Conservation (phyloP, 1,140 invertebrate species). For the Orchestia grillus region DNA sequence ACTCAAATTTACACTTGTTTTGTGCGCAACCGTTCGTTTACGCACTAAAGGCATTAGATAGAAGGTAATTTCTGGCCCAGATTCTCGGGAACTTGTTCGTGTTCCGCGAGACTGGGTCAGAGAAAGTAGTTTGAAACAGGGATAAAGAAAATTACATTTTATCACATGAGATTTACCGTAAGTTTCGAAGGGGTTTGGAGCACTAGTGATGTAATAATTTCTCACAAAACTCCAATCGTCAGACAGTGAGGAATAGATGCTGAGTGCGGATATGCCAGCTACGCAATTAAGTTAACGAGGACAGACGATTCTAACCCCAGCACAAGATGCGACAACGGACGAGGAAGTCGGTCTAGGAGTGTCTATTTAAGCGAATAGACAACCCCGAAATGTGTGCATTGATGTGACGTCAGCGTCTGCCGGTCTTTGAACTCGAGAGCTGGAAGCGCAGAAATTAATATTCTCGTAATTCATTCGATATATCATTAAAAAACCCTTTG, state of each 20-base stretch:
- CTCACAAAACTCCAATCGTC: background rate
- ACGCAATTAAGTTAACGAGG: background rate
- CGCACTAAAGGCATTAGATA: too few relatives aligned
- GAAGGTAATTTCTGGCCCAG: too few relatives aligned
- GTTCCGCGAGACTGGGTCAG: too few relatives aligned
- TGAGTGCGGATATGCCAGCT: background rate
- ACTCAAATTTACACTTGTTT: too few relatives aligned
- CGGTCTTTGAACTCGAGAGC: background rate
- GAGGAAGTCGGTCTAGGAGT: background rate
- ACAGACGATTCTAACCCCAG: background rate
- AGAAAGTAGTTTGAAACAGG: too few relatives aligned
- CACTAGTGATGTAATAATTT: too few relatives aligned
- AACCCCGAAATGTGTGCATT: background rate
- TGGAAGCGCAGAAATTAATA: background rate
- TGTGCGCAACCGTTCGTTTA: too few relatives aligned
- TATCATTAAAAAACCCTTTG: background rate
- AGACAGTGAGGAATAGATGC: background rate
- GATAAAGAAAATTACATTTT: too few relatives aligned
- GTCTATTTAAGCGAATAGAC: background rate
- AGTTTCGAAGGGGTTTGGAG: too few relatives aligned
- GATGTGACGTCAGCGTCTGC: background rate
- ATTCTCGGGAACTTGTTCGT: too few relatives aligned
- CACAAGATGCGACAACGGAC: too few relatives aligned
- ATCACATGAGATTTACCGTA: too few relatives aligned
- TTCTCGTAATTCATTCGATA: background rate